Percentiles rank a stretch among this genome's conserved stretches.
These are phyloP conservation scores for Zaprionus africanus DNA, from an alignment of 1,140 invertebrate species.

Conservation along the genomic window DNA sequence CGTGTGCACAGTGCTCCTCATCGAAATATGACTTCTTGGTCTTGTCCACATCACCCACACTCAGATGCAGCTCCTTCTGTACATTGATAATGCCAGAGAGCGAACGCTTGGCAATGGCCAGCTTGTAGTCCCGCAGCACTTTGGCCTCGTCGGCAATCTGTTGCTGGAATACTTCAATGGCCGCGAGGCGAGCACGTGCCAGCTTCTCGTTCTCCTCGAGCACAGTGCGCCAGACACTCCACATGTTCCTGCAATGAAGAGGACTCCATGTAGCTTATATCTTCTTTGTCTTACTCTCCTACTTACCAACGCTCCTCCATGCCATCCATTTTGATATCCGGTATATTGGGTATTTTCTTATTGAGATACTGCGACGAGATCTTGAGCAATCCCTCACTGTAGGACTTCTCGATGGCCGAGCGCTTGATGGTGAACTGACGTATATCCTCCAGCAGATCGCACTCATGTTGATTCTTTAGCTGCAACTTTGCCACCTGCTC, in stretches of 20 bases:
- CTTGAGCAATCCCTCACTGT: constrained; percentile 96
- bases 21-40: constrained; percentile 97
- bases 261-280: no score
- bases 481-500: constrained; percentile 96
- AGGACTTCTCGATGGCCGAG: constrained; percentile 96
- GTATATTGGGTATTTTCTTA: constrained; percentile 96
- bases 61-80: constrained; percentile 95
- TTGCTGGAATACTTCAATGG: constrained; percentile 96
- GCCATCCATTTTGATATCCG: constrained; percentile 94
- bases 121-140: constrained; percentile 91
- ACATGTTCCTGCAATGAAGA: constrained; percentile 92
- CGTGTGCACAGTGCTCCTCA: constrained; percentile 97
- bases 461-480: constrained; percentile 98
- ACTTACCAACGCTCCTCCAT: constrained; percentile 94
- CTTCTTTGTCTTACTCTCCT: no score
- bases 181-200: constrained; percentile 94
- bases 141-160: constrained; percentile 97
- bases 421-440: constrained; percentile 96
- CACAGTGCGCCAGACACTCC: constrained; percentile 97
- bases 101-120: constrained; percentile 94
- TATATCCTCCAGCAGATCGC: constrained; percentile 96
- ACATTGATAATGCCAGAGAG: constrained; percentile 93
- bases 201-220: constrained; percentile 98
- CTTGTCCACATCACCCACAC: constrained; percentile 96
- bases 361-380: constrained; percentile 95